Evolutionary conservation across 2,888 invertebrate species (phyloP), one percentile per base, ranked within the genome.

Genomic region (Spicauda simplicius): DNA sequence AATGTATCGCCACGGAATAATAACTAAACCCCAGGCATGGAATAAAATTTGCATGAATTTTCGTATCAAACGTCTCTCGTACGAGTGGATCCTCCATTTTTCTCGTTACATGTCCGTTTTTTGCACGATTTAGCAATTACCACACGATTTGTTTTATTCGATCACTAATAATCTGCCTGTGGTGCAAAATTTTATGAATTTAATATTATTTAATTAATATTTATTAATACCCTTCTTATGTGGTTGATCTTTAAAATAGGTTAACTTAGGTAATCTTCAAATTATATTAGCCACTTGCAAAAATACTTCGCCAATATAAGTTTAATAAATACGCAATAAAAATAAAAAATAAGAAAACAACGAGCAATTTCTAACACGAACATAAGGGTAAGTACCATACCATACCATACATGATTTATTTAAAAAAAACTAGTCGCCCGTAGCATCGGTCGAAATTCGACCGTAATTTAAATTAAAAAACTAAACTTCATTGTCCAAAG

Each of bases 21-120:
- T 73, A 72, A 73, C 69, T 70, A 59, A 62, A 72, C 69, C 65
- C 55, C 65, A 71, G 70, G 75, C 81, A 77, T 82, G 79, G 80
- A 75, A 83, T 83, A 81, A 76, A 71, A 83, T 84, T 85, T 76
- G 78, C 83, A 85, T 84, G 70, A 68, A 79, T 79, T 80, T 78
- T 61, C 64, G 66, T 67, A 64, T 71, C 69, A 66, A 64, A 55
- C 67, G 66, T 54, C 67, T 65, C 65, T 67, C 63, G 64, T 68
- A 54, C 65, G 52, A 53, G 41, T 52, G 55, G 48, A 50, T 56
- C 48, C 16, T 50, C 66, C 59, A 66, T 60, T 61, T 66, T 66
- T 60, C 60, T 45, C 20, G 37, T 55, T 18, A 59, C 54, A 61
- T 48, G 55, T 56, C 50, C 55, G 59, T 52, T 59, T 65, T 66